phyloP scores from a whole-genome alignment of 2,888 invertebrate genomes.

The Empis livida region DNA sequence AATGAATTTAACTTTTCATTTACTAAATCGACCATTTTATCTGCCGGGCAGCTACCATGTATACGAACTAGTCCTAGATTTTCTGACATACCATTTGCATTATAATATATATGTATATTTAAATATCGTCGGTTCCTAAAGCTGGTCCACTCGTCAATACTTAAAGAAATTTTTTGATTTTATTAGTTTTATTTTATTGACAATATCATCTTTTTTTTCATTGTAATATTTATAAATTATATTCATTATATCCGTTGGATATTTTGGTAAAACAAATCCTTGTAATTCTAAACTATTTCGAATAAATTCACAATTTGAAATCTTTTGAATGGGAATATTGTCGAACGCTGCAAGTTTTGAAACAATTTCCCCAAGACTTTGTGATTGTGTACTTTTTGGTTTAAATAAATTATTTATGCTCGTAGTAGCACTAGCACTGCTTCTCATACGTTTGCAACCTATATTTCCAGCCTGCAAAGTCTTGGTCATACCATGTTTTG shows the following conservation, averaged over 20 bases:
- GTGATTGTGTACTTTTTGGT: not conserved
- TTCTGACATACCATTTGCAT: not conserved
- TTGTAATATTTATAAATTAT: not conserved
- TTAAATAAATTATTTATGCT: too few species aligned
- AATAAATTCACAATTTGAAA: slow-evolving; percentile 1
- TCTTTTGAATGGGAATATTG: not conserved
- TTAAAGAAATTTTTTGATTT: not conserved
- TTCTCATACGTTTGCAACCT: too few species aligned
- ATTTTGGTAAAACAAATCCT: slow-evolving; percentile 3
- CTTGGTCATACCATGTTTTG: too few species aligned
- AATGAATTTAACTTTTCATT: slow-evolving; percentile 1
- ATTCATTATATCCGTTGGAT: slow-evolving; percentile 1
- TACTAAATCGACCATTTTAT: not conserved
- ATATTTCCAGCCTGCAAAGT: too few species aligned
- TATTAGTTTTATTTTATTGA: not conserved
- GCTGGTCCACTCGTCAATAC: not conserved
- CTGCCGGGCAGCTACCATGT: slow-evolving; percentile 1
- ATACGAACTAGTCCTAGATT: slow-evolving; percentile 1
- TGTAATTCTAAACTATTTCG: not conserved
- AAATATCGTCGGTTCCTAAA: not conserved
- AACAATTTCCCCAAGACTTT: not conserved
- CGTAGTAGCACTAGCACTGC: too few species aligned
- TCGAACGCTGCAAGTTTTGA: not conserved
- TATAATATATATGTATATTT: slow-evolving; percentile 1
- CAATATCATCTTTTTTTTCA: not conserved